These are phyloP conservation scores for Pangasianodon hypophthalmus DNA, from an alignment of 2,113 vertebrate species.

Conservation along the genomic window DNA sequence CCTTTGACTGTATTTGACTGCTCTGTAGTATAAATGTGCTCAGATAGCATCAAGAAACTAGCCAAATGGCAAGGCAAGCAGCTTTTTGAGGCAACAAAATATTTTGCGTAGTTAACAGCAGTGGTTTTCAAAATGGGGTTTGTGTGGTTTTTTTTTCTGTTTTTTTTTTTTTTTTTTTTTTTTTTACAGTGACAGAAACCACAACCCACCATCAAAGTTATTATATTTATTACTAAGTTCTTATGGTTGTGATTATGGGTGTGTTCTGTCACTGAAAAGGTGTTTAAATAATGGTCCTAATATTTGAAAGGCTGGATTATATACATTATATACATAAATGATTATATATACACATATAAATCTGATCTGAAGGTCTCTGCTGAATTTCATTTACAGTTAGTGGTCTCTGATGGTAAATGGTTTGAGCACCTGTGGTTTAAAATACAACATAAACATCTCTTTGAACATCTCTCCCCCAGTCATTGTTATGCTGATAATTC, in stretches of 20 bases:
- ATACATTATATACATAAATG: not conserved
- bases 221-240: not conserved
- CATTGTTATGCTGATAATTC: not conserved
- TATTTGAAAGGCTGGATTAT: not conserved
- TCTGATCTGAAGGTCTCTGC: not conserved
- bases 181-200: not conserved
- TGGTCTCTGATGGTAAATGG: not conserved
- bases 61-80: not conserved
- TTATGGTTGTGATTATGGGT: not conserved
- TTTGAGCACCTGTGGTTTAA: not conserved
- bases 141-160: not conserved
- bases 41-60: not conserved
- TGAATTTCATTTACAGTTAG: not conserved
- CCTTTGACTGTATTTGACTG: not conserved
- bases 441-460: not conserved
- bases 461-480: not conserved
- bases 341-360: too few relatives aligned
- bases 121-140: not conserved
- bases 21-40: not conserved
- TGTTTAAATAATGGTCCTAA: not conserved
- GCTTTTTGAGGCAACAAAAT: constrained; percentile 39
- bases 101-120: constrained; percentile 10
- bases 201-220: not conserved
- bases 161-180: not conserved
- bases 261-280: not conserved